phyloP scores from a whole-genome alignment of 2,797 vertebrate species.

The Poecilia velifera region DNA sequence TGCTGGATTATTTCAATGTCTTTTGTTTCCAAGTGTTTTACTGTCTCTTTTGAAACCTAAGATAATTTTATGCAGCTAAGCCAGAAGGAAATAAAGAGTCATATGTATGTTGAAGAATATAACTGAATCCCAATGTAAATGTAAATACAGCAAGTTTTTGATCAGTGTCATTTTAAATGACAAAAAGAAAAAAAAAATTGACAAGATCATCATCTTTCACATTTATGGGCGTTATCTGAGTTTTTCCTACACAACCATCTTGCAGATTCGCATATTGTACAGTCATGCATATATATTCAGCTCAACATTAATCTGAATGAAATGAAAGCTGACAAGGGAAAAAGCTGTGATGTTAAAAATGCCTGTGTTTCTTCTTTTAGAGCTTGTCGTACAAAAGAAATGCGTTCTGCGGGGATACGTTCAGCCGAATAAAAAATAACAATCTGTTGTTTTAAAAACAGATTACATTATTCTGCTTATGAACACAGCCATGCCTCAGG shows the following conservation, averaged over 20 bases:
- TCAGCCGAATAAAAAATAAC: background rate
- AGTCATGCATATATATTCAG: constrained; percentile 24
- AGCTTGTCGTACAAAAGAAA: constrained; percentile 28
- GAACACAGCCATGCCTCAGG: constrained; percentile 4
- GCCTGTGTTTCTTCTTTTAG: constrained; percentile 18
- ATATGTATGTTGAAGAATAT: background rate
- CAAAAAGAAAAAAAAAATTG: accelerated
- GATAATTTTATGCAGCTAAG: background rate
- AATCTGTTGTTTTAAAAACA: background rate
- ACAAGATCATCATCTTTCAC: background rate
- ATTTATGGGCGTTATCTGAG: background rate
- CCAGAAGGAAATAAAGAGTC: background rate
- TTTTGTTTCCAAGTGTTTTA: background rate
- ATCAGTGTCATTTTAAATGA: background rate
- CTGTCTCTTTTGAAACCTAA: too few relatives aligned
- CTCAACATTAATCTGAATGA: constrained; percentile 27
- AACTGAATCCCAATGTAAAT: background rate
- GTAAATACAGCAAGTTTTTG: background rate
- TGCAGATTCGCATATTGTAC: constrained; percentile 35
- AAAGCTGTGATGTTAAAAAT: constrained; percentile 23
- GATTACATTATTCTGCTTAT: background rate
- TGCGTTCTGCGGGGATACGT: background rate
- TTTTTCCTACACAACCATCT: constrained; percentile 5
- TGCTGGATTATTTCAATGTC: background rate
- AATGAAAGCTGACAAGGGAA: constrained; percentile 43